A percentile compares a stretch with the other conserved stretches of the same genome.
These are phyloP conservation scores for Dynastes tityus DNA, from an alignment of 2,888 invertebrate genomes.

Conservation along the genomic window DNA sequence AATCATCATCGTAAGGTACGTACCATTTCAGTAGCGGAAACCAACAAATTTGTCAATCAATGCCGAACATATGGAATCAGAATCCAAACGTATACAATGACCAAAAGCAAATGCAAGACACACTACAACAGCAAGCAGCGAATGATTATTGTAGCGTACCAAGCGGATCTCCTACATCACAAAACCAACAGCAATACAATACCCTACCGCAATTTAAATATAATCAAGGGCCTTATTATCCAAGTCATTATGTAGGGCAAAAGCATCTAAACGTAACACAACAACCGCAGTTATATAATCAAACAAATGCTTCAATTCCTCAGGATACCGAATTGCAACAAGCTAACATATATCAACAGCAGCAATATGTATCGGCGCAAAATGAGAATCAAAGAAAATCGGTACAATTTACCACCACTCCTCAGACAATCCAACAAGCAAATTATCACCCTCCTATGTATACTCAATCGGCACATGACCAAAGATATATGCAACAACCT, in stretches of 20 bases:
- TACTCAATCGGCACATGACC: constrained; percentile 13
- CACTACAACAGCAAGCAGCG: neutral
- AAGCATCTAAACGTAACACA: neutral
- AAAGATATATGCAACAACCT: constrained; percentile 20
- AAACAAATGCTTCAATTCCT: neutral
- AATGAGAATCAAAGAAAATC: neutral
- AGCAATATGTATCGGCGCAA: neutral
- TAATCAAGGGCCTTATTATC: constrained; percentile 33
- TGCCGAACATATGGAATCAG: constrained; percentile 18
- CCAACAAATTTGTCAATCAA: constrained; percentile 7
- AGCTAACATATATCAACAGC: neutral
- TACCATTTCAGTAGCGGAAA: constrained; percentile 24
- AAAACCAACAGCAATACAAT: constrained; percentile 19
- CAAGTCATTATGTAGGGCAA: neutral
- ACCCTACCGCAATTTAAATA: constrained; percentile 3
- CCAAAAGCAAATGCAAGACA: constrained; percentile 1
- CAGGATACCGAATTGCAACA: neutral
- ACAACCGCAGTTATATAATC: constrained; percentile 9
- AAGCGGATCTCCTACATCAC: neutral
- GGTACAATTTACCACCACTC: constrained; percentile 12
- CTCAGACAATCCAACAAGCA: constrained; percentile 1
- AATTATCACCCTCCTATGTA: constrained; percentile 23
- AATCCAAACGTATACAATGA: constrained; percentile 17
- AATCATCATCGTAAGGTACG: constrained; percentile 12
- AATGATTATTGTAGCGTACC: neutral